These are phyloP conservation scores for Chalcis sispes DNA, from an alignment of 2,888 invertebrate genomes.

Conservation along the genomic window DNA sequence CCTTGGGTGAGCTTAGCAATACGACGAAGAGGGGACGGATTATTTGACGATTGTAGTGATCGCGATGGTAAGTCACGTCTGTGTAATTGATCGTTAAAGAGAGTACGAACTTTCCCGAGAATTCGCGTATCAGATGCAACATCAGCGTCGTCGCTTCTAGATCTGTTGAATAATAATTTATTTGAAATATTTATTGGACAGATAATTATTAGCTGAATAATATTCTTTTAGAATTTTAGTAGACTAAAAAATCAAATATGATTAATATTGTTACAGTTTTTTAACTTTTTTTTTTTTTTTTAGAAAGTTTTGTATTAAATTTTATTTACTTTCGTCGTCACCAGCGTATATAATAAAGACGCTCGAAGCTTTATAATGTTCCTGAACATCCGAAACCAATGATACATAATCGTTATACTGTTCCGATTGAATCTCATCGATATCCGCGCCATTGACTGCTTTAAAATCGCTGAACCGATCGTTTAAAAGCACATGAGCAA, in stretches of 20 bases:
- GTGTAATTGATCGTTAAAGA: constrained; percentile 55
- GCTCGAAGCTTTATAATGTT: constrained; percentile 20
- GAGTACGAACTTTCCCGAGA: constrained; percentile 21
- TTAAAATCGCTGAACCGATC: neutral
- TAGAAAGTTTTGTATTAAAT: no score
- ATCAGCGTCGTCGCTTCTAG: constrained; percentile 16
- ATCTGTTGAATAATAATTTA: no score
- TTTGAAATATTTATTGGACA: no score
- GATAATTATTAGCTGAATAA: no score
- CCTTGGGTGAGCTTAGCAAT: constrained; percentile 54
- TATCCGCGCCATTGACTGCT: neutral
- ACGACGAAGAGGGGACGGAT: constrained; percentile 64
- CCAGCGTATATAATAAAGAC: constrained; percentile 31
- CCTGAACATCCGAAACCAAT: constrained; percentile 34
- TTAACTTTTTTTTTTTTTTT: no score
- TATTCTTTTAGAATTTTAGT: no score
- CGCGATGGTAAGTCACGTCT: neutral
- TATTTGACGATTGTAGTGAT: constrained; percentile 43
- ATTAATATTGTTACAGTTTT: no score
- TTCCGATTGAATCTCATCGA: neutral
- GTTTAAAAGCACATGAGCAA: no score
- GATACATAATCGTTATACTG: neutral
- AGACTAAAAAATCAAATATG: no score
- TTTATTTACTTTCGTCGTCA: constrained; percentile 34
- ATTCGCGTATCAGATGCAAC: constrained; percentile 1